Evolutionary conservation across 2,113 vertebrate species (phyloP).

Genomic region (Chlorodrepanis virens): DNA sequence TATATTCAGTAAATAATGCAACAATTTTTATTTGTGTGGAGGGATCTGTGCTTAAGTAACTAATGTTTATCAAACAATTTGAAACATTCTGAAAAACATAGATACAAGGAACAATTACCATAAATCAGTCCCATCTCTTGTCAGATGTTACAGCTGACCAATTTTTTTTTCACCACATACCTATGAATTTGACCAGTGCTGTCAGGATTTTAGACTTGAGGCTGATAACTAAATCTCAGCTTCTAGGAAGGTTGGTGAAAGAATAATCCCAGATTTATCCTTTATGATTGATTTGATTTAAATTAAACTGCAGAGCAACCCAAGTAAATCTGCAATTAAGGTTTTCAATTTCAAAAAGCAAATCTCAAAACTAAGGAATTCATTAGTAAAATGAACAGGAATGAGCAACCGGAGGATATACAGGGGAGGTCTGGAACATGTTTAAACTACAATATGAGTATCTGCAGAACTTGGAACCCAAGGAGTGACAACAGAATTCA

Average conservation of each 20-base stretch:
- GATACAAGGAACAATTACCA: not conserved
- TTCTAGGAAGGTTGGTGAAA: not conserved
- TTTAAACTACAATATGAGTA: conserved; percentile 20
- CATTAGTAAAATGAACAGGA: conserved; percentile 16
- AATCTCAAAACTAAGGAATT: conserved; percentile 19
- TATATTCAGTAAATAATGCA: not conserved
- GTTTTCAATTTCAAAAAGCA: conserved; percentile 50
- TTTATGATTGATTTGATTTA: conserved; percentile 33
- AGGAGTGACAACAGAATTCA: conserved; percentile 40
- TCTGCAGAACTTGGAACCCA: conserved; percentile 25
- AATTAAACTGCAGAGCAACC: not conserved
- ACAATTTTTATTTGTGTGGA: not conserved
- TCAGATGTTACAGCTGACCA: not conserved
- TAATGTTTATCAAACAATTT: not conserved
- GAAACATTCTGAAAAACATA: not conserved
- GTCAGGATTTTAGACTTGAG: not conserved
- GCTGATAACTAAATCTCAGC: not conserved
- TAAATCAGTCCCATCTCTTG: not conserved
- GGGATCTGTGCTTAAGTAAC: not conserved
- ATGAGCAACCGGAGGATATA: not conserved
- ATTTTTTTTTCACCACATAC: not conserved
- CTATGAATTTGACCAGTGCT: not conserved
- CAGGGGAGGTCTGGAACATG: conserved; percentile 42
- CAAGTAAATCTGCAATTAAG: conserved; percentile 25
- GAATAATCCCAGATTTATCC: conserved; percentile 27